These are phyloP conservation scores for Physeter macrocephalus DNA, from an alignment of 2,113 vertebrate species.

Conservation along the genomic window DNA sequence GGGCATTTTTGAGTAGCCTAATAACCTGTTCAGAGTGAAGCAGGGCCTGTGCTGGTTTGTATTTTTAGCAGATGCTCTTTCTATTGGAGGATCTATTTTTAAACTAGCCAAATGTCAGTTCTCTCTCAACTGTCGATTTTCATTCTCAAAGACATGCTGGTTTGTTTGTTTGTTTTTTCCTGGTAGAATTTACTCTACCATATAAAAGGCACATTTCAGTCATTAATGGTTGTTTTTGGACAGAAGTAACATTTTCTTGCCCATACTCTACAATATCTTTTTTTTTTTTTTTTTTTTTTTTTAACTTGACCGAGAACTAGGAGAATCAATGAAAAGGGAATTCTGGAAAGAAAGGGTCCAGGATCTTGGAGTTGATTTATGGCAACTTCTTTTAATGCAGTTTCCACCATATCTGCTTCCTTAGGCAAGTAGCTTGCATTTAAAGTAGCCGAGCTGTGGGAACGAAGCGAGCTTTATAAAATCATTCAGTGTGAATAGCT, in stretches of 20 bases:
- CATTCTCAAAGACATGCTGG: conserved; percentile 13
- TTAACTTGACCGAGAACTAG: background rate
- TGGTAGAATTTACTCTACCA: background rate
- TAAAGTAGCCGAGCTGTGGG: conserved; percentile 22
- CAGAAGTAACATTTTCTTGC: background rate
- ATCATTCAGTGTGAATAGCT: conserved; percentile 53
- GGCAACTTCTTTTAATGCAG: background rate
- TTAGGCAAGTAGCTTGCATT: conserved; percentile 38
- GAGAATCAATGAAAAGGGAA: background rate
- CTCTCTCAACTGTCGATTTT: conserved; percentile 47
- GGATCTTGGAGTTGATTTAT: conserved; percentile 20
- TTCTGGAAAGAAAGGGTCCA: background rate
- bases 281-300: background rate
- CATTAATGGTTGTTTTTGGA: background rate
- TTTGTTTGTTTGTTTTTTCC: background rate
- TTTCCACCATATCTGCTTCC: background rate
- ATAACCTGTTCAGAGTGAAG: conserved; percentile 29
- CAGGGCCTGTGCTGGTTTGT: conserved; percentile 4
- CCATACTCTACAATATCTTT: no score
- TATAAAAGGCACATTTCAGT: background rate
- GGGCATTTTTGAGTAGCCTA: conserved; percentile 46
- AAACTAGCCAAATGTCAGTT: conserved; percentile 63
- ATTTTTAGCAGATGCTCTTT: conserved; percentile 59
- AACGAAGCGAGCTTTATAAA: conserved; percentile 12
- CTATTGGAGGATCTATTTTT: conserved; percentile 66